phyloP scores from a whole-genome alignment of 2,888 invertebrate genomes.

The Plebejus melissa region DNA sequence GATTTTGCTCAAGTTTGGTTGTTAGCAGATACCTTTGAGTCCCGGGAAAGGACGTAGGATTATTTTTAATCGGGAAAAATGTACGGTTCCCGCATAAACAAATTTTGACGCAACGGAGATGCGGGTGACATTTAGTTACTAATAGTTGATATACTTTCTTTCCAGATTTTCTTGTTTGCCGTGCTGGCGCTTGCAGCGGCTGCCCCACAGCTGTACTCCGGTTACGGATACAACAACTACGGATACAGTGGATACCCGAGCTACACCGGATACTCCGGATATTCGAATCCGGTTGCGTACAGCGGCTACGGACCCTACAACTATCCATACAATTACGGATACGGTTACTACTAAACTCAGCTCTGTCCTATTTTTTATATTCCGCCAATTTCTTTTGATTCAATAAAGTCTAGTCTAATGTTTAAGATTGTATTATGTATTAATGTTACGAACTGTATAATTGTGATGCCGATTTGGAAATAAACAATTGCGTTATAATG shows the following conservation, averaged over 20 bases:
- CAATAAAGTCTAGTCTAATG: background rate
- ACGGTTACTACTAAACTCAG: constrained; percentile 37
- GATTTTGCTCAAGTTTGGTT: no score
- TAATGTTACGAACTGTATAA: background rate
- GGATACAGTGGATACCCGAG: constrained; percentile 54
- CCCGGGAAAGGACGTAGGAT: no score
- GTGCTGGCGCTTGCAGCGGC: constrained; percentile 69
- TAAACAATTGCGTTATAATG: background rate
- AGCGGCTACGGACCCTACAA: constrained; percentile 11
- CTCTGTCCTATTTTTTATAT: background rate
- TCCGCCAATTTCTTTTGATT: background rate
- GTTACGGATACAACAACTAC: constrained; percentile 63
- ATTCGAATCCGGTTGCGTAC: constrained; percentile 37
- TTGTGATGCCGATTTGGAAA: background rate
- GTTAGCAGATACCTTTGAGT: no score
- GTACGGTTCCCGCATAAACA: no score
- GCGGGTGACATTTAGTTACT: no score
- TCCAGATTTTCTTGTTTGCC: constrained; percentile 67
- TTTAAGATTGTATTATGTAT: background rate
- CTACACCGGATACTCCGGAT: constrained; percentile 61
- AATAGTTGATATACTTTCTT: constrained; percentile 32
- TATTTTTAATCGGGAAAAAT: no score
- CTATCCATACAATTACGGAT: background rate
- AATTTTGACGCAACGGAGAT: no score
- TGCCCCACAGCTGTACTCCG: constrained; percentile 62